These are phyloP conservation scores for Abrostola triplasia DNA, from an alignment of 2,888 invertebrate genomes.

Conservation along the genomic window DNA sequence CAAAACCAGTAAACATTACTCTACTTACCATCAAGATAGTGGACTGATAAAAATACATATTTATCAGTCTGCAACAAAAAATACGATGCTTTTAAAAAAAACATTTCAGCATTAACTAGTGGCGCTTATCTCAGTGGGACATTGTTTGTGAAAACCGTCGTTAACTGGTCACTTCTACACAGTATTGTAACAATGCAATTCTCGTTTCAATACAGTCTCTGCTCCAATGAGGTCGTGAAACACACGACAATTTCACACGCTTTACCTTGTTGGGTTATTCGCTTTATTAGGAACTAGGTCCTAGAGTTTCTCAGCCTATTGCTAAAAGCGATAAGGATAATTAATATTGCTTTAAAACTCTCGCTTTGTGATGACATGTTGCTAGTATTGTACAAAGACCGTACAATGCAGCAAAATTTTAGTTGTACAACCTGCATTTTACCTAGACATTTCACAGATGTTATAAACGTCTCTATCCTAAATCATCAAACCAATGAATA, in stretches of 20 bases:
- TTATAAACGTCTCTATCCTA: too few relatives aligned
- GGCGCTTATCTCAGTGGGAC: slow-evolving; percentile 9
- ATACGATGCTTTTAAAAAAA: slow-evolving; percentile 5
- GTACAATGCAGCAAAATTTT: too few relatives aligned
- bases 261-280: background rate
- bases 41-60: too few relatives aligned
- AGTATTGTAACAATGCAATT: slow-evolving; percentile 12
- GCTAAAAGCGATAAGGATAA: background rate
- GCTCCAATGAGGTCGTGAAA: slow-evolving; percentile 7
- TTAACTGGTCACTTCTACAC: slow-evolving; percentile 4
- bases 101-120: background rate
- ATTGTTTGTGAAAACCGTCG: slow-evolving; percentile 1
- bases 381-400: too few relatives aligned
- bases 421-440: too few relatives aligned
- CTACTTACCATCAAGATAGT: too few relatives aligned
- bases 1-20: too few relatives aligned
- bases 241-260: slow-evolving; percentile 18
- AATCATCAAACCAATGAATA: too few relatives aligned
- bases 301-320: background rate
- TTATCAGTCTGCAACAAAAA: too few relatives aligned
- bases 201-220: background rate
- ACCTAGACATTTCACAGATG: too few relatives aligned
- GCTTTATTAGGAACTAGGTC: background rate
- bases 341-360: background rate
- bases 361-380: background rate